Evolutionary conservation across 2,888 invertebrate species (phyloP).

Genomic region (Eristalis pertinax): DNA sequence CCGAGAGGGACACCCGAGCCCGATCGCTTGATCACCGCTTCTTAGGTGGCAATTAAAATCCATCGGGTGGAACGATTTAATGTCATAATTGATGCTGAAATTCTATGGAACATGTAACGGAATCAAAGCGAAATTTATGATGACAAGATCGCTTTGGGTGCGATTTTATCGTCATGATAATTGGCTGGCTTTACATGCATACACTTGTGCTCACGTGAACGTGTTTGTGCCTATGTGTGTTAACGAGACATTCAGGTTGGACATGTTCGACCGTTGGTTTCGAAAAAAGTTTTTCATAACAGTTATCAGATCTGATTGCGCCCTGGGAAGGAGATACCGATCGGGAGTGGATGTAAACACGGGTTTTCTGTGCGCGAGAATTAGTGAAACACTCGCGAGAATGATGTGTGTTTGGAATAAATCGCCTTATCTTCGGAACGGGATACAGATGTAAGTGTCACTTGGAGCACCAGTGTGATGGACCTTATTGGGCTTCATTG

Average conservation of each 20-base stretch:
- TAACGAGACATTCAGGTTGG: not conserved
- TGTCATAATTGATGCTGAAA: slow-evolving; percentile 56
- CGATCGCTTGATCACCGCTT: slow-evolving; percentile 36
- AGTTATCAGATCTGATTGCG: not conserved
- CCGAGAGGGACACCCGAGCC: slow-evolving; percentile 47
- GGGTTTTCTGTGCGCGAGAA: not conserved
- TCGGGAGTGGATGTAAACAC: not conserved
- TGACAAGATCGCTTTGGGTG: slow-evolving; percentile 39
- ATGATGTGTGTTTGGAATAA: not conserved
- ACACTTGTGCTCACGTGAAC: not conserved
- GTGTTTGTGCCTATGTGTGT: not conserved
- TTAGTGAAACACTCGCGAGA: not conserved
- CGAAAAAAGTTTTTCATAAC: not conserved
- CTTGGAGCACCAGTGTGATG: not conserved
- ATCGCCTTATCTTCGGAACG: not conserved
- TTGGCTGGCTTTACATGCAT: not conserved
- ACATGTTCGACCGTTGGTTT: not conserved
- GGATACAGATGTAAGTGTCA: not conserved
- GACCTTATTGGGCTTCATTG: too few species aligned
- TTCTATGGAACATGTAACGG: slow-evolving; percentile 33
- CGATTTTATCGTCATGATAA: slow-evolving; percentile 3
- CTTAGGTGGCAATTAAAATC: slow-evolving; percentile 64
- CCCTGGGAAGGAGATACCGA: not conserved
- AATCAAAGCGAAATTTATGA: slow-evolving; percentile 34
- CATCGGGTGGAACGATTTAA: slow-evolving; percentile 54